Evolutionary conservation across 2,888 invertebrate species (phyloP).

Genomic region (Thelaira solivaga): DNA sequence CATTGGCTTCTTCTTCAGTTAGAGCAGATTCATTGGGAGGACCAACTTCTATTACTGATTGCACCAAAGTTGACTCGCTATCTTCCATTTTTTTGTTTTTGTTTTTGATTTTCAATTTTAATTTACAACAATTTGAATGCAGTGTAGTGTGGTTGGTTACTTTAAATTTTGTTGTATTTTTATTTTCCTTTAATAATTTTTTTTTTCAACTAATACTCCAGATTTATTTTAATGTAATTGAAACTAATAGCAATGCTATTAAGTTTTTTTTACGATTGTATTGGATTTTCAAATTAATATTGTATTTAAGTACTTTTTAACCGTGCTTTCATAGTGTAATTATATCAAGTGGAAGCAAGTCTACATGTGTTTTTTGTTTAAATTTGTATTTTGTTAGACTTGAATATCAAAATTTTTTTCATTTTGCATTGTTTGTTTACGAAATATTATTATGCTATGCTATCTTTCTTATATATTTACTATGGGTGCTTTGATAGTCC

Average conservation of each 20-base stretch:
- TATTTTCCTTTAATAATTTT: not conserved
- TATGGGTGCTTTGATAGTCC: no score
- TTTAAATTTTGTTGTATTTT: slow-evolving; percentile 7
- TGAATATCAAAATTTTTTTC: no score
- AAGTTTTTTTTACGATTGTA: not conserved
- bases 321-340: no score
- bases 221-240: not conserved
- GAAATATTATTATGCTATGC: no score
- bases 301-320: not conserved
- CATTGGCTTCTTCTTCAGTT: slow-evolving; percentile 53
- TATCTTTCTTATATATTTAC: no score
- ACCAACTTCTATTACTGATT: not conserved
- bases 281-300: not conserved
- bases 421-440: no score
- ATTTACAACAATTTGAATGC: no score
- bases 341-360: no score
- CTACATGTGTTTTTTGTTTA: no score
- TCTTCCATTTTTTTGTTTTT: not conserved
- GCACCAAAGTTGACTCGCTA: not conserved
- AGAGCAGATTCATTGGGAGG: not conserved
- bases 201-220: not conserved
- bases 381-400: no score
- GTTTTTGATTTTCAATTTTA: not conserved
- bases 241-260: slow-evolving; percentile 5
- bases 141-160: not conserved